phyloP scores from a whole-genome alignment of 2,113 vertebrate species.

The Lagenorhynchus albirostris region DNA sequence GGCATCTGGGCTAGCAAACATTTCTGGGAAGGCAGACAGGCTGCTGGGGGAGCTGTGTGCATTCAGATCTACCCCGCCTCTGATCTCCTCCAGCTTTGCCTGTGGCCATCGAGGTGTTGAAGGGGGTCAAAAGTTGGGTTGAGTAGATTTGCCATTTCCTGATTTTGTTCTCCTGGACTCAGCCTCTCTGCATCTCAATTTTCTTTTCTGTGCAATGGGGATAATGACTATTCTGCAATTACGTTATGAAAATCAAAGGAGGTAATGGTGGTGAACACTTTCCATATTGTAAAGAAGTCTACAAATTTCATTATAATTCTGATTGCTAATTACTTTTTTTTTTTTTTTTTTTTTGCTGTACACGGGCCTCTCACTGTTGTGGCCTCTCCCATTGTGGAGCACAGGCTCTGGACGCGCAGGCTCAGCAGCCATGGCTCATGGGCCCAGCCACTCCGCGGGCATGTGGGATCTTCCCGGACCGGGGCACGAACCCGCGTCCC shows the following conservation, averaged over 20 bases:
- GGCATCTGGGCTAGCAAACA: neutral
- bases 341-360: too few species aligned
- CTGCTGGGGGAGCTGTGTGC: neutral
- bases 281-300: neutral
- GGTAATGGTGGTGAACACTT: neutral
- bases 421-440: too few species aligned
- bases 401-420: too few species aligned
- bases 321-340: slow-evolving; percentile 60
- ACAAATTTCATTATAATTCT: neutral
- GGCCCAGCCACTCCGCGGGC: too few species aligned
- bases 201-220: slow-evolving; percentile 22
- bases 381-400: too few species aligned
- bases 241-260: neutral
- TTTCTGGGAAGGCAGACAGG: neutral
- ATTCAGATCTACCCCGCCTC: neutral
- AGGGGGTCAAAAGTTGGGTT: neutral
- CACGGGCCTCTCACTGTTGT: too few species aligned
- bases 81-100: neutral
- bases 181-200: neutral
- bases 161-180: neutral
- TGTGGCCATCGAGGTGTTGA: neutral
- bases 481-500: too few species aligned
- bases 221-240: neutral
- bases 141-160: neutral
- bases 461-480: too few species aligned